Percentiles rank a stretch among this genome's conserved stretches.
Evolutionary conservation across 1,140 invertebrate genomes (phyloP).

Genomic region (Tribolium castaneum): DNA sequence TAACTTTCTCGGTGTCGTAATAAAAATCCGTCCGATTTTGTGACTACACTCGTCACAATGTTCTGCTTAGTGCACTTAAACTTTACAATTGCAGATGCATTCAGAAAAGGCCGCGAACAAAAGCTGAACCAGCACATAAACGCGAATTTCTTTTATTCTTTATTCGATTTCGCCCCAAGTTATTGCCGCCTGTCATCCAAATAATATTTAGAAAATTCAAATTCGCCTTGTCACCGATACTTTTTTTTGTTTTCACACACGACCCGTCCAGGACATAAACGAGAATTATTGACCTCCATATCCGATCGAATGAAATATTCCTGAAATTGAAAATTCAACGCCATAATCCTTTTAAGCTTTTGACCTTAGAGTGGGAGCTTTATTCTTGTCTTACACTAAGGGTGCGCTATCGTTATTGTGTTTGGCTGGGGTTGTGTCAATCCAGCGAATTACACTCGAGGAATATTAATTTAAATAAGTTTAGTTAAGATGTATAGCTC

Average conservation of each 20-base stretch:
- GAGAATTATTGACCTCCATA: background rate
- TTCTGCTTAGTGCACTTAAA: background rate
- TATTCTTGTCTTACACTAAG: background rate
- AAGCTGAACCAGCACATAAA: slow-evolving; percentile 16
- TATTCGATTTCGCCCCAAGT: slow-evolving; percentile 7
- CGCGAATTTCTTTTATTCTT: background rate
- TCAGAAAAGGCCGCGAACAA: slow-evolving; percentile 3
- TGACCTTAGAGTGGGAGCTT: background rate
- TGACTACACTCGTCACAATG: background rate
- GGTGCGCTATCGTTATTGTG: slow-evolving; percentile 5
- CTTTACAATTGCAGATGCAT: slow-evolving; percentile 18
- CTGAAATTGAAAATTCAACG: slow-evolving; percentile 8
- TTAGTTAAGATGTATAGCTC: slow-evolving; percentile 33
- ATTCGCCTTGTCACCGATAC: background rate
- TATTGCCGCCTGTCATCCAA: slow-evolving; percentile 7
- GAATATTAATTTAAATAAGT: slow-evolving; percentile 34
- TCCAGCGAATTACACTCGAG: slow-evolving; percentile 3
- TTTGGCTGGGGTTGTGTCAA: slow-evolving; percentile 19
- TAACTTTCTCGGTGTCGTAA: background rate
- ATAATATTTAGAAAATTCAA: slow-evolving; percentile 20
- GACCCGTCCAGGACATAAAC: background rate
- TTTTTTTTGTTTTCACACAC: background rate
- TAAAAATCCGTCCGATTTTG: background rate
- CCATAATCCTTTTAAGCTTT: slow-evolving; percentile 16
- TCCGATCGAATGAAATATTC: background rate